Base-by-base conservation (phyloP, 2,888 invertebrate genomes). In the Xylota sylvarum region DNA sequence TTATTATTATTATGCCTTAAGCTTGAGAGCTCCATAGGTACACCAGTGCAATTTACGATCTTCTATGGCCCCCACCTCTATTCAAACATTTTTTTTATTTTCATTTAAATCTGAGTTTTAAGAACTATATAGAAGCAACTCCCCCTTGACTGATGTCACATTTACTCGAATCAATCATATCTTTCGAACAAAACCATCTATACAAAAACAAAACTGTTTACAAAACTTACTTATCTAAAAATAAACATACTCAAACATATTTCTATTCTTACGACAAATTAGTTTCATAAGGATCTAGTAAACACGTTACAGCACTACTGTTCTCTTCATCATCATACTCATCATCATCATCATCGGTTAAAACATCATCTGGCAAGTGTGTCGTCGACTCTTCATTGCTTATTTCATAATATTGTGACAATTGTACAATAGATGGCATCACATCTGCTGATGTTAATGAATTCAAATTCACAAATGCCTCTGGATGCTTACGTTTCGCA, bases 401-500 rank as follows among this genome's bases (percentile, higher is more conserved):
- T 89, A 92, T 92, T 82, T 91, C 89, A 89, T 90, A 92, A 19
- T 91, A 89, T 27, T 89, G 89, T 43, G 91, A 89, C 70, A 92
- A 48, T n/a, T 70, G 46, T 43, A 37, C 60, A 23, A 48, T 69
- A 4, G 85, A 69, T 50, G 85, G 74, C 48, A 88, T 40, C 32
- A 86, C 58, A 5, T 64, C n/a, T 7, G 84, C 84, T 12, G 84
- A 77, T 27, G 74, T 35, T 1, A 81, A 73, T n/a, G 84, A 56
- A 60, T 67, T 76, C 5, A 87, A 60, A n/a, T 89, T 89, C 12
- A 89, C 58, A n/a, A 89, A 88, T 50, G 90, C 90, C 65, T 90
- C 89, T 77, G 90, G 90, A 78, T 92, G 92, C 77, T 92, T 91
- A 69, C 92, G 91, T 70, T 90, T 91, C 12, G 92, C 91, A 89